Conservation (phyloP, 2,797 vertebrate species). For the Pachyuromys duprasi region DNA sequence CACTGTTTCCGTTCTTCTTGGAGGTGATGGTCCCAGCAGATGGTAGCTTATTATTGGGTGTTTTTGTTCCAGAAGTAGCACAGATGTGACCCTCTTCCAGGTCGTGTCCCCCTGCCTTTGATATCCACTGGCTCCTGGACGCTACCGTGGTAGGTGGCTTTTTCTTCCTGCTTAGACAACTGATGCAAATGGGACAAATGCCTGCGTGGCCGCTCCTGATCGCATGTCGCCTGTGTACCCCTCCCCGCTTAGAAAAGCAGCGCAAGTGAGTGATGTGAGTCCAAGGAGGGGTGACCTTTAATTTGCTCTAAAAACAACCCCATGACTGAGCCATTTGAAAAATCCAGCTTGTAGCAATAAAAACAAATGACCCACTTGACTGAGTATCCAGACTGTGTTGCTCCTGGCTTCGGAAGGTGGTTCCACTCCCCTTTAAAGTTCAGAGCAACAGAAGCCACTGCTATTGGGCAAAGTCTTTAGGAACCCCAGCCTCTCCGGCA, state of each 20-base stretch:
- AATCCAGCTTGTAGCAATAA: not conserved
- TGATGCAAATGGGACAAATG: not conserved
- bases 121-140: not conserved
- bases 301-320: not conserved
- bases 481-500: not conserved
- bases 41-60: not conserved
- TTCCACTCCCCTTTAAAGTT: not conserved
- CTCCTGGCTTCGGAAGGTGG: not conserved
- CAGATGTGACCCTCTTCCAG: not conserved
- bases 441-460: not conserved
- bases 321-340: not conserved
- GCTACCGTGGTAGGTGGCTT: no score
- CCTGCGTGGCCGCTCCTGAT: not conserved
- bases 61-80: not conserved
- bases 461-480: not conserved
- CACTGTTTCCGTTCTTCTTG: not conserved
- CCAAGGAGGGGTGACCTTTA: not conserved
- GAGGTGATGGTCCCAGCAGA: not conserved
- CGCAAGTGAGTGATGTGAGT: not conserved
- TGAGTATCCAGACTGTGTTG: not conserved
- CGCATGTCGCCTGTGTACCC: not conserved
- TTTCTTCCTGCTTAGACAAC: not conserved
- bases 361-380: not conserved
- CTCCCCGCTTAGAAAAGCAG: not conserved
- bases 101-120: accelerated